phyloP scores from a whole-genome alignment of 1,140 invertebrate genomes.

The Brachionus plicatilis region DNA sequence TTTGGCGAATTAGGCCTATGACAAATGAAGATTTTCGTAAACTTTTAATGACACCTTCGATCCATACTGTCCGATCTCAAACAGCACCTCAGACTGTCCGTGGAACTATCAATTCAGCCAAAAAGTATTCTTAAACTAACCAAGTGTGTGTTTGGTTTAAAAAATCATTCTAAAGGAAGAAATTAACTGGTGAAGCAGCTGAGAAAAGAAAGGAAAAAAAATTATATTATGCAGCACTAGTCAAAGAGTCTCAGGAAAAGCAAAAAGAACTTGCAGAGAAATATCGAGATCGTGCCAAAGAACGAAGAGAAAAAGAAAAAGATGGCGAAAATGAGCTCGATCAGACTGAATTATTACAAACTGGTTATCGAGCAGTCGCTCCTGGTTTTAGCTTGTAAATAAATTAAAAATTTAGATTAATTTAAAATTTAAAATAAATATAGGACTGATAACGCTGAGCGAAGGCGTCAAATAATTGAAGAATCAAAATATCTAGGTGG shows the following conservation, averaged over 20 bases:
- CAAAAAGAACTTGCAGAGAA: conserved; percentile 89
- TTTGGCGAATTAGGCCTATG: conserved; percentile 55
- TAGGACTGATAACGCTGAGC: conserved; percentile 71
- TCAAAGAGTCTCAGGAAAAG: conserved; percentile 90
- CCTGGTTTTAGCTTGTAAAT: conserved; percentile 77
- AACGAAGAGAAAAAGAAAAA: conserved; percentile 79
- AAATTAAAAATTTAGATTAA: not conserved
- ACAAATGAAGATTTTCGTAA: conserved; percentile 96
- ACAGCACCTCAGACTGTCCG: not conserved
- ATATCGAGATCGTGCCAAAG: conserved; percentile 84
- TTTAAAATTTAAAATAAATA: no score
- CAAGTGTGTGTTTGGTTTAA: no score
- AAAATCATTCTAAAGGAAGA: not conserved
- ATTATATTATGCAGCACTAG: conserved; percentile 76
- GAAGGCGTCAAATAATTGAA: conserved; percentile 88
- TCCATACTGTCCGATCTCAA: conserved; percentile 34
- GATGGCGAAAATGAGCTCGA: conserved; percentile 61
- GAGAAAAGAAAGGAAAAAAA: conserved; percentile 38
- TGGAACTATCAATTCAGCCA: not conserved
- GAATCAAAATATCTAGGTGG: conserved; percentile 99
- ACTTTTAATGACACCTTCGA: conserved; percentile 79
- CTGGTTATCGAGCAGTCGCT: conserved; percentile 87
- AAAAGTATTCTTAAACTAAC: not conserved
- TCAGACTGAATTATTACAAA: not conserved
- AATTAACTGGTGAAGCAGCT: not conserved